Conservation (phyloP, 2,797 vertebrate genomes). For the Danio choprae region DNA sequence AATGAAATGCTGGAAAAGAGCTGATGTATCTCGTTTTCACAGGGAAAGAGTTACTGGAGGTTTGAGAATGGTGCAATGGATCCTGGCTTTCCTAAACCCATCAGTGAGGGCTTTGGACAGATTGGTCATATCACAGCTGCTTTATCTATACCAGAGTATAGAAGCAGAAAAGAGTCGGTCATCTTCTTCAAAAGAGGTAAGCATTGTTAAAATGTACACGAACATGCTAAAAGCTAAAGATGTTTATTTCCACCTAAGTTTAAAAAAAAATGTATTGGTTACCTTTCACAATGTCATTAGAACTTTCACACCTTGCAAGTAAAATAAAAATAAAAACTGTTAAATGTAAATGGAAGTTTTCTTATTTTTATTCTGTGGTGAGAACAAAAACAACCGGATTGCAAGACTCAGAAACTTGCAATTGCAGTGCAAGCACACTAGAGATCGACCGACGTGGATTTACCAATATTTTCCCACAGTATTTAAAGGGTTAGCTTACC, state of each 20-base stretch:
- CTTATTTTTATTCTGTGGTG: too few species aligned
- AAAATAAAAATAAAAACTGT: too few species aligned
- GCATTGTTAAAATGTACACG: not conserved
- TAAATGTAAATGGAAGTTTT: too few species aligned
- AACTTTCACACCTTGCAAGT: too few species aligned
- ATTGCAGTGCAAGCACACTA: too few species aligned
- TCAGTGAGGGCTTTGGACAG: conserved; percentile 87
- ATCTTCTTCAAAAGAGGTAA: conserved; percentile 95
- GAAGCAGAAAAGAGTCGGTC: conserved; percentile 84
- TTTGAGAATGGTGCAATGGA: conserved; percentile 89
- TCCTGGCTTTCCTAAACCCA: conserved; percentile 82
- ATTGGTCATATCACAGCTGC: conserved; percentile 86
- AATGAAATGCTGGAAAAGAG: not conserved
- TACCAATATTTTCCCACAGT: too few species aligned
- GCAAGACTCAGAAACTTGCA: too few species aligned
- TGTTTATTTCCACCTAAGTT: not conserved
- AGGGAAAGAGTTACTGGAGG: conserved; percentile 92
- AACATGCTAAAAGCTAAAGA: not conserved
- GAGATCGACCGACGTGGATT: too few species aligned
- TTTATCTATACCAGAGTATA: conserved; percentile 86
- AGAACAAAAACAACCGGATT: too few species aligned
- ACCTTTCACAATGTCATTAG: too few species aligned
- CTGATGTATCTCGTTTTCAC: conserved; percentile 15
- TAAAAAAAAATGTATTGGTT: too few species aligned
- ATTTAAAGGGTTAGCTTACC: too few species aligned